Conservation (phyloP, 2,888 invertebrate genomes). For the Eristalis tenax region DNA sequence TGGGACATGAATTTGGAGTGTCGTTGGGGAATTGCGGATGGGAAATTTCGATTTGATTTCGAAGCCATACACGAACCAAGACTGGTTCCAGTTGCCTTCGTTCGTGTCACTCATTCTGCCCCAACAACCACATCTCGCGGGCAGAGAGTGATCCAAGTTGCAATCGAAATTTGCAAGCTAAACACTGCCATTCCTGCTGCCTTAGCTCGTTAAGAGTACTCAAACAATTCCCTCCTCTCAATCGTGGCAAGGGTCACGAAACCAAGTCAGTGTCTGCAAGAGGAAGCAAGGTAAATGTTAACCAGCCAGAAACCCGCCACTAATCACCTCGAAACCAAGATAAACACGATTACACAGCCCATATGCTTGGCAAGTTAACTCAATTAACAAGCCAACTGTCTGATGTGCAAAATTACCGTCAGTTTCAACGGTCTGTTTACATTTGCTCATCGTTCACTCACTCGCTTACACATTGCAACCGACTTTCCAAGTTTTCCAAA, state of each 20-base stretch:
- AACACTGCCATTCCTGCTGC: not conserved
- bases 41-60: too few relatives aligned
- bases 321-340: not conserved
- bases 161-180: not conserved
- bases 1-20: too few relatives aligned
- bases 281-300: not conserved
- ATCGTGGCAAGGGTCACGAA: not conserved
- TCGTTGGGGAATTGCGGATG: too few relatives aligned
- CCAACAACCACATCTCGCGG: too few relatives aligned
- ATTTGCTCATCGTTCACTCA: not conserved
- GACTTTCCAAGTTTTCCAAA: constrained; percentile 1
- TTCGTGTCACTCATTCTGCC: too few relatives aligned
- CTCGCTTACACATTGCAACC: not conserved
- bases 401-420: constrained; percentile 4
- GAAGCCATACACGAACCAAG: too few relatives aligned
- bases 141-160: too few relatives aligned
- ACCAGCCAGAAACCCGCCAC: not conserved
- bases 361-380: not conserved
- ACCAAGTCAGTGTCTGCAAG: not conserved
- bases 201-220: not conserved
- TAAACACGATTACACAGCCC: not conserved
- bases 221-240: too few relatives aligned
- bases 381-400: not conserved
- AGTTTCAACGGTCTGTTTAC: constrained; percentile 12
- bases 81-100: too few relatives aligned